Evolutionary conservation across 2,797 vertebrate genomes (phyloP), one percentile per base, ranked within the genome.

Genomic region (Aulostomus chinensis): DNA sequence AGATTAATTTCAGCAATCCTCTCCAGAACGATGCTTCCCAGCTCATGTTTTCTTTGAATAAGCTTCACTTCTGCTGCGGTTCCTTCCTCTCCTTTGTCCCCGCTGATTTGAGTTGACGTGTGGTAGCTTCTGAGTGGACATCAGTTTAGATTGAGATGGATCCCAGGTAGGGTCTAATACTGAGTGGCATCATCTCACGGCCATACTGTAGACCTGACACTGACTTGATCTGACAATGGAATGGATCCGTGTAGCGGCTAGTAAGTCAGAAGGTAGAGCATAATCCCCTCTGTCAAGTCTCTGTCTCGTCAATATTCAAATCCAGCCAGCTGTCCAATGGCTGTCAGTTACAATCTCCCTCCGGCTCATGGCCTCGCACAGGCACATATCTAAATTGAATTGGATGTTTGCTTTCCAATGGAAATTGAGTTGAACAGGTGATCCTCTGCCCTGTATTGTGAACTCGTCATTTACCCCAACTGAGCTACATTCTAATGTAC

Each of bases 231-330:
- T 86, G 79, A 84, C 86, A 88, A 88, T 84, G 79, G 75, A 84
- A 85, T 87, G 86, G 83, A 86, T 89, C 80, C 85, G 80, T 79
- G 84, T 78, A 76, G 73, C 61, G 53, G 83, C 81, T 68, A 85
- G 80, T 74, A 79, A 88, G 81, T 86, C 83, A 82, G 76, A 69
- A 81, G 83, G 80, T 82, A 81, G 83, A 88, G 83, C 82, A 84
- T 90, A 88, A 90, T 90, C 86, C 82, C 72, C 81, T 85, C 86
- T 90, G 86, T 90, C 88, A 90, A 88, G 82, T 85, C 77, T 80
- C 84, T 78, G 83, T 88, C 84, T 90, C 68, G 88, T 90, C 88
- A 90, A 88, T 90, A 90, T 88, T 90, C 88, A 90, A 87, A 90
- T 90, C 76, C 82, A 64, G 58, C 78, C 68, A 56, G 78, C 84